Base-by-base conservation (phyloP, 2,113 vertebrate species). In the Phalacrocorax aristotelis region DNA sequence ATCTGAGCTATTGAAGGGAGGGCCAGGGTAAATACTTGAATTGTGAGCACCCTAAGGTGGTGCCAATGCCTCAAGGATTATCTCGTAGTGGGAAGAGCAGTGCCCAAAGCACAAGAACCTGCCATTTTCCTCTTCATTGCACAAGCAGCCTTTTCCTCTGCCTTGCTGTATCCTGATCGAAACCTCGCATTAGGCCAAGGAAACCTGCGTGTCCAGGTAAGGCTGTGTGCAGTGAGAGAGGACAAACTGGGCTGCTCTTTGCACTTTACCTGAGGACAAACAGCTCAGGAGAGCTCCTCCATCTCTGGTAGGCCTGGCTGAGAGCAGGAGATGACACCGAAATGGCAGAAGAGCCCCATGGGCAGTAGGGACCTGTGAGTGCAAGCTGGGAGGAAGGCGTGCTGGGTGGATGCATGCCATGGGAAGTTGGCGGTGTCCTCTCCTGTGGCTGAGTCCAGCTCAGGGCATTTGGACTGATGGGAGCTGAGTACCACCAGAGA, bases 51-150 rank as follows among this genome's bases (percentile, higher is more conserved):
- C 96, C 55, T 94, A 22, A 94, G 90, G 80, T 84, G 72, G 64
- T 96, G 89, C 55, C 5, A 4, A 13, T 87, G 64, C 69, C 69
- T 78, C 46, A n/a, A 87, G 55, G 87, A 81, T 95, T 96, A 87
- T 92, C 42, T 92, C 5, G 1, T 40, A 66, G 38, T 42, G 40
- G 76, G 55, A 77, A 96, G 72, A 84, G 55, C 26, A 86, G 60
- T 54, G 42, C 76, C 76, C 86, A 94, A 54, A 92, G 93, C 86
- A 89, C 86, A 90, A 97, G 68, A 96, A 96, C 91, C 72, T 96
- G 93, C 76, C 12, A 0, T 95, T 96, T 95, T 91, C 64, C 42
- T 90, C 15, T 76, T 92, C 12, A 2, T 93, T 95, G 51, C 68
- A 46, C 49, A 90, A 74, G 25, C 49, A 87, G 32, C 70, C 48